Conservation (phyloP, 2,797 vertebrate species). For the Channa striata region DNA sequence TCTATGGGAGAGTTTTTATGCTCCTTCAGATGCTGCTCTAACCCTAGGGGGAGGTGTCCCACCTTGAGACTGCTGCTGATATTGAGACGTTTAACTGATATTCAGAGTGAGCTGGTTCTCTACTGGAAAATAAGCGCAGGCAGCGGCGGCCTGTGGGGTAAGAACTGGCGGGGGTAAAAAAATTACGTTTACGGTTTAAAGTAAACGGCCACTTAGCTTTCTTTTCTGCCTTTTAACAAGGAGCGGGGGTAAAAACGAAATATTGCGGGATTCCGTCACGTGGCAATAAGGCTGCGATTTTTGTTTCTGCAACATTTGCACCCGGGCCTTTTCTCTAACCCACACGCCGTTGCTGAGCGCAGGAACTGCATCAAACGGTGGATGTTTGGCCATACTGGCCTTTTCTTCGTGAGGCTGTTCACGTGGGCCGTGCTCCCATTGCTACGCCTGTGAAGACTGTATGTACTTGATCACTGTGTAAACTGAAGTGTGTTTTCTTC, state of each 20-base stretch:
- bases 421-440: constrained; percentile 87
- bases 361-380: constrained; percentile 90
- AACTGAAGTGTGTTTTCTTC: constrained; percentile 89
- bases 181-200: constrained; percentile 67
- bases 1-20: constrained; percentile 90
- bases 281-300: constrained; percentile 52
- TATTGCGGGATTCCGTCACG: constrained; percentile 42
- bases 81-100: constrained; percentile 91
- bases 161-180: constrained; percentile 74
- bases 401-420: constrained; percentile 82
- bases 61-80: constrained; percentile 94
- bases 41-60: constrained; percentile 89
- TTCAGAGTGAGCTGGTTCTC: constrained; percentile 98
- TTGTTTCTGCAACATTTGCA: constrained; percentile 85
- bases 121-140: constrained; percentile 91
- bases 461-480: constrained; percentile 88
- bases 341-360: constrained; percentile 82
- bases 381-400: constrained; percentile 93
- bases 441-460: constrained; percentile 93
- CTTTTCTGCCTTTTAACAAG: constrained; percentile 54
- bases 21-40: constrained; percentile 98
- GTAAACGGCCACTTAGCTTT: constrained; percentile 74
- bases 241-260: constrained; percentile 18
- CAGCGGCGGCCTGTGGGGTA: constrained; percentile 81
- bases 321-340: constrained; percentile 82